Conservation (phyloP, 2,888 invertebrate genomes). For the Ptychoptera albimana region DNA sequence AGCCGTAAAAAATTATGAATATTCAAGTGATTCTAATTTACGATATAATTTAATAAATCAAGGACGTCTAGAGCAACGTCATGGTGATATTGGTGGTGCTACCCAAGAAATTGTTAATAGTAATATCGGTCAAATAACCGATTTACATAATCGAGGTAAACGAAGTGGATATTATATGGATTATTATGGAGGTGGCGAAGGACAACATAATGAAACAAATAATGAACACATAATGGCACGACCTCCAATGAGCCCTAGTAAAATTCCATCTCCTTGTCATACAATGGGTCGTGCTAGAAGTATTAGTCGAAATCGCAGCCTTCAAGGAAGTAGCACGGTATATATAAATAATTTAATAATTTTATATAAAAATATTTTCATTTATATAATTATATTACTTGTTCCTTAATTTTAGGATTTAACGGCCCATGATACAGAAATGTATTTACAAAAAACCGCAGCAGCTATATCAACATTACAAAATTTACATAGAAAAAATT, state of each 20-base stretch:
- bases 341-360: background rate
- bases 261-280: constrained; percentile 66
- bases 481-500: constrained; percentile 25
- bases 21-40: constrained; percentile 24
- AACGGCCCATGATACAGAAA: constrained; percentile 31
- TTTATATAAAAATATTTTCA: background rate
- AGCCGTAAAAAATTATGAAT: constrained; percentile 21
- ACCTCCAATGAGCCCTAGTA: constrained; percentile 40
- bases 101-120: no score
- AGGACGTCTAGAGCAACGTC: no score
- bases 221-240: constrained; percentile 7
- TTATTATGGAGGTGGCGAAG: background rate
- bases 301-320: constrained; percentile 27
- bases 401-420: constrained; percentile 28
- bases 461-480: constrained; percentile 25
- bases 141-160: no score
- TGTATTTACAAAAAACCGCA: constrained; percentile 38
- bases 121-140: no score
- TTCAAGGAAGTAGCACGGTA: constrained; percentile 15
- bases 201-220: background rate
- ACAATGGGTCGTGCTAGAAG: constrained; percentile 36
- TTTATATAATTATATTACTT: background rate
- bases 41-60: background rate
- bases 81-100: no score
- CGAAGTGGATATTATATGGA: background rate